Conservation (phyloP, 2,797 vertebrate species). For the Chaetodon trifasciatus region DNA sequence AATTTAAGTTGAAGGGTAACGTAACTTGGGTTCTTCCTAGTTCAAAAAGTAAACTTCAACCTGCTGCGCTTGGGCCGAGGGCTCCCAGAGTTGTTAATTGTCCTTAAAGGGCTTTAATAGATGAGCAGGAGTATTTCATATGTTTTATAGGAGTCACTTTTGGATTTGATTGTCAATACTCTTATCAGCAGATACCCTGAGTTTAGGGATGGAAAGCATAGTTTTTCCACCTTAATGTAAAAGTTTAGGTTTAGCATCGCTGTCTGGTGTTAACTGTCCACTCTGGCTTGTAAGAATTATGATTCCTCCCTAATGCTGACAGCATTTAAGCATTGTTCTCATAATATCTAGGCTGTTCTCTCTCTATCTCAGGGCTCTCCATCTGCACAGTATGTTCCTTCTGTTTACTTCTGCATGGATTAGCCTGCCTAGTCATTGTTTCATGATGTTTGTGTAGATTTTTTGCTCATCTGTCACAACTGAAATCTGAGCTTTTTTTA, state of each 20-base stretch:
- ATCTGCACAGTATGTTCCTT: conserved; percentile 72
- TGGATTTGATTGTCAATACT: not conserved
- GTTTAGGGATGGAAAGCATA: not conserved
- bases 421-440: conserved; percentile 69
- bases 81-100: not conserved
- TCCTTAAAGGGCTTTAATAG: not conserved
- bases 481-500: conserved; percentile 48
- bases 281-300: conserved; percentile 14
- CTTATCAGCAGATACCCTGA: not conserved
- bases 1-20: not conserved
- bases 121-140: not conserved
- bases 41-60: not conserved
- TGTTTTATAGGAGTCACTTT: not conserved
- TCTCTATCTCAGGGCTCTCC: conserved; percentile 42
- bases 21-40: not conserved
- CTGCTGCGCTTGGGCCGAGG: not conserved
- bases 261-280: conserved; percentile 4
- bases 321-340: conserved; percentile 42
- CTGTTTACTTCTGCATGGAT: conserved; percentile 73
- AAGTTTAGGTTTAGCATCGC: not conserved
- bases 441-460: conserved; percentile 58
- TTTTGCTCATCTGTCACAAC: conserved; percentile 70
- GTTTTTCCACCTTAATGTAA: not conserved
- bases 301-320: conserved; percentile 18
- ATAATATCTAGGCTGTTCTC: conserved; percentile 40